Conservation (phyloP, 2,888 invertebrate genomes). For the Scelioninae gen. 1 region DNA sequence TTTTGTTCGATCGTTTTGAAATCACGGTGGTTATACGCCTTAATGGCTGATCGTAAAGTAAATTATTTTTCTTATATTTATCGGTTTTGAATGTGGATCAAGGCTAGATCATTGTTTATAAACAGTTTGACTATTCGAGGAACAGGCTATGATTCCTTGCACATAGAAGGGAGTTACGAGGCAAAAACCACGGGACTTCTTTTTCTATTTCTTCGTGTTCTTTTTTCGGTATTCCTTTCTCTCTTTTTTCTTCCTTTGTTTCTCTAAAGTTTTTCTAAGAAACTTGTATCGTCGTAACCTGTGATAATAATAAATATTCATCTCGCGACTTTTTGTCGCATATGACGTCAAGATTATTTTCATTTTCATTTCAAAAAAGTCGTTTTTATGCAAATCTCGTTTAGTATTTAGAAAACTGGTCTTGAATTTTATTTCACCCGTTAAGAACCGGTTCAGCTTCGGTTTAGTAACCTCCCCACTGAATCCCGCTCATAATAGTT, state of each 20-base stretch:
- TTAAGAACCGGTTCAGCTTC: conserved; percentile 58
- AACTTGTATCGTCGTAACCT: conserved; percentile 16
- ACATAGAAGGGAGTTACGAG: conserved; percentile 39
- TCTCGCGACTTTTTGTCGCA: conserved; percentile 40
- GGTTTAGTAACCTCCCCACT: conserved; percentile 64
- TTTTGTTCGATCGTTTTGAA: conserved; percentile 24
- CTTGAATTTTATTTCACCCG: conserved; percentile 58
- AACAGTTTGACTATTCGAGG: conserved; percentile 39
- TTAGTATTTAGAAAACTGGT: conserved; percentile 63
- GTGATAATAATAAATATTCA: conserved; percentile 58
- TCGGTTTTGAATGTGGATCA: conserved; percentile 34
- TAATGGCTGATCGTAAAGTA: conserved; percentile 29
- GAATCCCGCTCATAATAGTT: conserved; percentile 49
- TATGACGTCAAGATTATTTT: conserved; percentile 63
- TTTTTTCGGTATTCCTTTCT: neutral
- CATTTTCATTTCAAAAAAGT: conserved; percentile 56
- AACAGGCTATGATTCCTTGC: conserved; percentile 15
- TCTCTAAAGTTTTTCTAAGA: conserved; percentile 12
- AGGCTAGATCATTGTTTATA: conserved; percentile 43
- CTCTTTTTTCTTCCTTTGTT: neutral
- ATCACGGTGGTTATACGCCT: conserved; percentile 9
- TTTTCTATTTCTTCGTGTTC: neutral
- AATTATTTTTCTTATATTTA: conserved; percentile 17
- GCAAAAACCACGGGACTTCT: conserved; percentile 26
- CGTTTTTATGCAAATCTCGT: conserved; percentile 52